Percentiles rank a stretch among this genome's conserved stretches.
These are phyloP conservation scores for Drosophila sp. DNA, from an alignment of 1,140 invertebrate genomes.

Conservation along the genomic window DNA sequence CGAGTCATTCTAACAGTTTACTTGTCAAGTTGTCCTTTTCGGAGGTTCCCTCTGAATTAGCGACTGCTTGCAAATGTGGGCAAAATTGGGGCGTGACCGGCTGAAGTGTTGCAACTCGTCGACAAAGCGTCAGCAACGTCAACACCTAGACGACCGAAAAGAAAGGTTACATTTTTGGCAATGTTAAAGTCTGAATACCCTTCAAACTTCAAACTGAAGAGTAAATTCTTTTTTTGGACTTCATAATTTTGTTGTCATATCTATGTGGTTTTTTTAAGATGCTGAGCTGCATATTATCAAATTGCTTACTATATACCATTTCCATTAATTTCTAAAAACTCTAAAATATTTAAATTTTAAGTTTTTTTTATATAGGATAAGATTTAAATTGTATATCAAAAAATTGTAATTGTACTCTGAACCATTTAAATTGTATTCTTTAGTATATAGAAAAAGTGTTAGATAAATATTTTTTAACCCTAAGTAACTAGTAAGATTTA, in stretches of 20 bases:
- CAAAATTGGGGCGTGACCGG: conserved; percentile 14
- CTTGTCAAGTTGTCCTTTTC: conserved; percentile 76
- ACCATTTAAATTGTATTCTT: too few relatives aligned
- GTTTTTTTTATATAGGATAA: background rate
- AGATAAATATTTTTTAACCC: too few relatives aligned
- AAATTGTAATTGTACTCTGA: too few relatives aligned
- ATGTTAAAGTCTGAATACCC: background rate
- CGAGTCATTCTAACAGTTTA: conserved; percentile 50
- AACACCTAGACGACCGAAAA: conserved; percentile 38
- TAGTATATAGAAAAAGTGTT: too few relatives aligned
- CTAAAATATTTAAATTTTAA: too few relatives aligned
- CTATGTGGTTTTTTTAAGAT: too few relatives aligned
- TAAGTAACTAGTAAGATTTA: too few relatives aligned
- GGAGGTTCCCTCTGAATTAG: conserved; percentile 64
- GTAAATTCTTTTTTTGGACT: too few relatives aligned
- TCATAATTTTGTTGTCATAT: too few relatives aligned
- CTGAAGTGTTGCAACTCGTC: conserved; percentile 17
- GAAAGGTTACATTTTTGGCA: background rate
- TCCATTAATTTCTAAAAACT: background rate
- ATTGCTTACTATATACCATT: too few relatives aligned
- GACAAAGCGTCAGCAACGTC: conserved; percentile 32
- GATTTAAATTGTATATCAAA: too few relatives aligned
- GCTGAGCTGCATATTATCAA: too few relatives aligned
- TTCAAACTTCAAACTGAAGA: background rate
- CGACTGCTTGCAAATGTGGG: conserved; percentile 62